Conservation (phyloP, 2,113 vertebrate species). For the Pygoscelis adeliae region DNA sequence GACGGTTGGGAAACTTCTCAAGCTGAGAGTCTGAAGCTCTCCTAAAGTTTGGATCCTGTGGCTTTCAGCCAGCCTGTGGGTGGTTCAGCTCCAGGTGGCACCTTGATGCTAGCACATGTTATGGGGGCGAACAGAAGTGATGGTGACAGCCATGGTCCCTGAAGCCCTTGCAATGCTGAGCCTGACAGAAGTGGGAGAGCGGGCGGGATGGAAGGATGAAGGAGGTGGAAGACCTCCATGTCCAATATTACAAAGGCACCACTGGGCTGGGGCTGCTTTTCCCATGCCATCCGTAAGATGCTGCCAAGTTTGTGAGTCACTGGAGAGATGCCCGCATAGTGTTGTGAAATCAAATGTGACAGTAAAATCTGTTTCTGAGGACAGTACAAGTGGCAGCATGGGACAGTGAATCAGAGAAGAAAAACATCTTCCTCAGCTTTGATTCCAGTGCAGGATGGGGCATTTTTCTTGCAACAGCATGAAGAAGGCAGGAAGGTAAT, state of each 20-base stretch:
- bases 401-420: not conserved
- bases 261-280: conserved; percentile 6
- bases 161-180: not conserved
- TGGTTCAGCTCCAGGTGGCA: not conserved
- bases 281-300: not conserved
- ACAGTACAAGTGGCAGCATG: not conserved
- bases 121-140: not conserved
- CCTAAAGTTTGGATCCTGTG: not conserved
- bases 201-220: not conserved
- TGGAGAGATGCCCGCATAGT: conserved; percentile 3
- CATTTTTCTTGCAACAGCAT: not conserved
- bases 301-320: conserved; percentile 7
- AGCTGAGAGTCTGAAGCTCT: not conserved
- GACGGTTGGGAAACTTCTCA: not conserved
- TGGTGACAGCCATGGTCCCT: not conserved
- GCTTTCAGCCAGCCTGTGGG: not conserved
- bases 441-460: not conserved
- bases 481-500: not conserved
- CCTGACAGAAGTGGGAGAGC: not conserved
- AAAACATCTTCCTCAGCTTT: not conserved
- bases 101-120: not conserved
- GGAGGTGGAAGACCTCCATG: not conserved
- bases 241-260: not conserved
- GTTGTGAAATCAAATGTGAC: conserved; percentile 53
- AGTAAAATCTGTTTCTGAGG: conserved; percentile 18